Conservation (phyloP, 2,888 invertebrate genomes). For the Graphium colonna region DNA sequence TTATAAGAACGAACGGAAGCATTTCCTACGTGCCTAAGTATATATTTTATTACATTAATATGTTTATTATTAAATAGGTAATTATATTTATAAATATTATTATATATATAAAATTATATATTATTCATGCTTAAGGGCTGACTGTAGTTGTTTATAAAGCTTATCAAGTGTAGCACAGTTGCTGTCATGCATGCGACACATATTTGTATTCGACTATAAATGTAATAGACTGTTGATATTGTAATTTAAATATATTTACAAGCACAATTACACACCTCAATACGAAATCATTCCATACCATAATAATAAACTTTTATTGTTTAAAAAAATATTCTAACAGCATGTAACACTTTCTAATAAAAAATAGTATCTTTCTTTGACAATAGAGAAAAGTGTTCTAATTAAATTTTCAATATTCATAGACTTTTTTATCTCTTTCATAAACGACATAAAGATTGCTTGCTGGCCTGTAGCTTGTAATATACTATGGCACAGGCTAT, state of each 20-base stretch:
- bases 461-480: no score
- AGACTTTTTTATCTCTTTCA: no score
- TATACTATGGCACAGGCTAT: not conserved
- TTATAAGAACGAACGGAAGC: constrained; percentile 15
- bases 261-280: no score
- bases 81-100: no score
- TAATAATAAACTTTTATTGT: not conserved
- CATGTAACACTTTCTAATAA: not conserved
- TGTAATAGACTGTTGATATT: not conserved
- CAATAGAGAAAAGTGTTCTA: no score
- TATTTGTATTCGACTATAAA: not conserved
- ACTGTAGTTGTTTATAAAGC: not conserved
- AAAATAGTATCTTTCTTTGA: no score
- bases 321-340: no score
- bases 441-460: no score
- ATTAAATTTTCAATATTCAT: no score
- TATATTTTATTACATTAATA: constrained; percentile 1
- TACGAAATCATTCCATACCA: no score
- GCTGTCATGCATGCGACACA: no score
- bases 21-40: constrained; percentile 21
- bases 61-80: not conserved
- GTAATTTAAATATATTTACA: not conserved
- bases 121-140: not conserved
- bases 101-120: not conserved
- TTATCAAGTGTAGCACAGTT: no score